These are phyloP conservation scores for Hirundo rustica DNA, from an alignment of 2,797 vertebrate genomes.

Conservation along the genomic window DNA sequence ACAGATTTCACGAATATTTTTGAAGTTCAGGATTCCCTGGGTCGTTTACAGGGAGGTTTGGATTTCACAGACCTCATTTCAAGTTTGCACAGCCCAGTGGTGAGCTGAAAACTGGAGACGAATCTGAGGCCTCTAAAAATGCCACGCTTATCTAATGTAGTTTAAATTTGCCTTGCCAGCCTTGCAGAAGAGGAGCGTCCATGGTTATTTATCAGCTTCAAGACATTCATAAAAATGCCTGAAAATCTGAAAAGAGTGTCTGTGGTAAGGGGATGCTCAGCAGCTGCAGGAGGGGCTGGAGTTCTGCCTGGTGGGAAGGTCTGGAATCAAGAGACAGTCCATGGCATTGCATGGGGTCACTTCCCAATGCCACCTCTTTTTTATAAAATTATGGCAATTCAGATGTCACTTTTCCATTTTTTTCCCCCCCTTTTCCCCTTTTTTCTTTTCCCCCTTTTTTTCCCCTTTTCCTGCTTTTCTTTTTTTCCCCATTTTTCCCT, in stretches of 20 bases:
- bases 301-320: neutral
- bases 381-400: neutral
- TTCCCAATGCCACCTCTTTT: neutral
- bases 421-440: too few species aligned
- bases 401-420: neutral
- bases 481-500: too few species aligned
- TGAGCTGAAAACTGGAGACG: neutral
- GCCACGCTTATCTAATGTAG: neutral
- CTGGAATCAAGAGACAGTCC: neutral
- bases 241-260: neutral
- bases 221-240: neutral
- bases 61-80: neutral
- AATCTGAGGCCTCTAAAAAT: neutral
- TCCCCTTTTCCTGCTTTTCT: too few species aligned
- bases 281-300: neutral
- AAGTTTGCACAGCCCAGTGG: neutral
- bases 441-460: neutral
- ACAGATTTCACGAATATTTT: neutral
- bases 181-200: neutral
- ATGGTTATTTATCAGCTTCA: neutral
- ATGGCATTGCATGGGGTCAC: too few species aligned
- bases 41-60: fast-evolving
- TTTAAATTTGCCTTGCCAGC: neutral
- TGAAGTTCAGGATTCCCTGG: neutral
- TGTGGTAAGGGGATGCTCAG: neutral